A percentile compares a stretch with the other conserved stretches of the same genome.
Evolutionary conservation across 2,888 invertebrate genomes (phyloP).

Genomic region (Sinopyrophorus schimmeli): DNA sequence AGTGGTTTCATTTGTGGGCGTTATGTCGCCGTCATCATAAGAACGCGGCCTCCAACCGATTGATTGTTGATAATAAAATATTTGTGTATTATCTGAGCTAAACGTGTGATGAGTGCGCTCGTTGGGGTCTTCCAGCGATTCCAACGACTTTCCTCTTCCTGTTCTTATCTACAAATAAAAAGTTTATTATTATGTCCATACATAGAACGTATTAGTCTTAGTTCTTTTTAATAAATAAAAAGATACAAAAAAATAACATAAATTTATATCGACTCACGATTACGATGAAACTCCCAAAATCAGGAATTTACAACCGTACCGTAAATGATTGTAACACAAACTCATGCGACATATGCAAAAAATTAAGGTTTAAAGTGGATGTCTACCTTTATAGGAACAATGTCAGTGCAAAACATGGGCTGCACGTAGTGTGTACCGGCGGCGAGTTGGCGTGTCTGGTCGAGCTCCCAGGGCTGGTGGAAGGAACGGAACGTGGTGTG

Average conservation of each 20-base stretch:
- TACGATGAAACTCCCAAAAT: no score
- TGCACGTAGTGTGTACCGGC: conserved; percentile 52
- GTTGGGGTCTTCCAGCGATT: conserved; percentile 80
- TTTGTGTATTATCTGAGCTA: conserved; percentile 62
- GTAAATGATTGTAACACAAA: conserved; percentile 5
- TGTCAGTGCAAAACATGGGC: conserved; percentile 57
- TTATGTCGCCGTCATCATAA: conserved; percentile 89
- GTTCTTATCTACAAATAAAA: conserved; percentile 71
- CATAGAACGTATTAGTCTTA: no score
- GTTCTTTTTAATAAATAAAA: no score
- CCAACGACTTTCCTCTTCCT: conserved; percentile 82
- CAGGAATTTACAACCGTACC: no score
- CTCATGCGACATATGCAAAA: conserved; percentile 24
- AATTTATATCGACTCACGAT: no score
- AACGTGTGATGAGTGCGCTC: conserved; percentile 67
- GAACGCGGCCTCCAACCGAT: conserved; percentile 63
- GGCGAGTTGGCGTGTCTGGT: conserved; percentile 61
- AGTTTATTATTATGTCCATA: no score
- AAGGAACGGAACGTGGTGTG: conserved; percentile 61
- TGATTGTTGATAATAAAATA: conserved; percentile 58
- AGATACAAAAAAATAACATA: no score
- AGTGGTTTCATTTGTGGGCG: conserved; percentile 78
- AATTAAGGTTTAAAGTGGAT: conserved; percentile 26
- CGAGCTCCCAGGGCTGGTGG: conserved; percentile 73
- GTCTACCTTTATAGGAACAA: conserved; percentile 61